These are phyloP conservation scores for Cremastobaeus sp. DNA, from an alignment of 2,888 invertebrate genomes.

Conservation along the genomic window DNA sequence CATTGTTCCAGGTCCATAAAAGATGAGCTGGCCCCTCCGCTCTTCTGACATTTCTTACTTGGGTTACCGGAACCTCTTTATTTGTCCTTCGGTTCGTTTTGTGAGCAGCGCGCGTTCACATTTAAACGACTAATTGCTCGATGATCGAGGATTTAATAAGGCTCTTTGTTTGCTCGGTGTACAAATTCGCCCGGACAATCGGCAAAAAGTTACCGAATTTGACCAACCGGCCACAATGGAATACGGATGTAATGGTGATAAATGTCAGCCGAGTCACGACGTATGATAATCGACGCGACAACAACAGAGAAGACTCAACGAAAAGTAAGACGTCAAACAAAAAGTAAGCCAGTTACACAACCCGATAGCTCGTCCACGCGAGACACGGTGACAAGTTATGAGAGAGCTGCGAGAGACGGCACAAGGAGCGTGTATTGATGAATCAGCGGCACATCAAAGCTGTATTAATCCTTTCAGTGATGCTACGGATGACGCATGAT, in stretches of 20 bases:
- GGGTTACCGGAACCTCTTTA: too few species aligned
- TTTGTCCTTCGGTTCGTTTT: constrained; percentile 32
- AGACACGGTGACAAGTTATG: constrained; percentile 75
- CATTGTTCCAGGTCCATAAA: constrained; percentile 15
- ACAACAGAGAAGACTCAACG: constrained; percentile 52
- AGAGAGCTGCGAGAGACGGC: constrained; percentile 67
- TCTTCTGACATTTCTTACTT: constrained; percentile 21
- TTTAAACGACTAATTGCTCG: too few species aligned
- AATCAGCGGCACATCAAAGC: constrained; percentile 63
- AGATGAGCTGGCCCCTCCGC: too few species aligned
- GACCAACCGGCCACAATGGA: too few species aligned
- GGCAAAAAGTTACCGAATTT: too few species aligned
- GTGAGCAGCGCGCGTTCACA: too few species aligned
- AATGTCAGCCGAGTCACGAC: constrained; percentile 44
- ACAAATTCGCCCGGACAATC: too few species aligned
- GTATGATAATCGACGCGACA: constrained; percentile 53
- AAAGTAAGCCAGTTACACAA: constrained; percentile 69
- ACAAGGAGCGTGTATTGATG: constrained; percentile 58
- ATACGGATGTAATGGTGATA: constrained; percentile 41
- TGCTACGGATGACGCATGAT: constrained; percentile 61
- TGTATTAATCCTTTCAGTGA: constrained; percentile 63
- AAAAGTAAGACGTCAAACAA: constrained; percentile 62
- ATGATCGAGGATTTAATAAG: too few species aligned
- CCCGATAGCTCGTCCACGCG: constrained; percentile 71
- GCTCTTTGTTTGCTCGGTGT: too few species aligned